A percentile compares a stretch with the other conserved stretches of the same genome.
These are phyloP conservation scores for Alosa alosa DNA, from an alignment of 2,113 vertebrate genomes.

Conservation along the genomic window DNA sequence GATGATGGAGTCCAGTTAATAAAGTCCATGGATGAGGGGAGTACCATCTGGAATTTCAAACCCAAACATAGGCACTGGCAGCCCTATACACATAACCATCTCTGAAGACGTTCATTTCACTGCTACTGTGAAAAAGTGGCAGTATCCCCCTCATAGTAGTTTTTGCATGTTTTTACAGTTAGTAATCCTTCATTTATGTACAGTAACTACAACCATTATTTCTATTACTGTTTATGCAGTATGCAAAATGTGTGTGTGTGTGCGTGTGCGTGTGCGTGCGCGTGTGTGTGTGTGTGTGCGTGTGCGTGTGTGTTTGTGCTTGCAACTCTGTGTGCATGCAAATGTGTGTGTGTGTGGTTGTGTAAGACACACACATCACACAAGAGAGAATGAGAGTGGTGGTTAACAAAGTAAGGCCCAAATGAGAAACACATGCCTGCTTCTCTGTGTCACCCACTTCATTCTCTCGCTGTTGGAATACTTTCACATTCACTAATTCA, in stretches of 20 bases:
- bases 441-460: not conserved
- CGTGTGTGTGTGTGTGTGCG: no score
- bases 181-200: not conserved
- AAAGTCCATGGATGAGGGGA: not conserved
- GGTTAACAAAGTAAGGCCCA: not conserved
- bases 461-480: not conserved
- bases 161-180: not conserved
- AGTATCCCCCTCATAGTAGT: not conserved
- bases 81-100: not conserved
- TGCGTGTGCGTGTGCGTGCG: no score
- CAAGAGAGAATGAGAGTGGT: not conserved
- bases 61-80: not conserved
- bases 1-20: not conserved
- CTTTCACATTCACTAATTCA: not conserved
- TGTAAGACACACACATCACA: not conserved
- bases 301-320: not conserved
- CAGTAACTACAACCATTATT: not conserved
- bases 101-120: not conserved
- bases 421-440: not conserved
- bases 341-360: not conserved
- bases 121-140: not conserved
- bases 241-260: no score
- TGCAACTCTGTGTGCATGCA: not conserved
- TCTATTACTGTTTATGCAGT: not conserved
- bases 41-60: not conserved